phyloP scores from a whole-genome alignment of 2,888 invertebrate genomes.

The Drosophila subsilvestris region DNA sequence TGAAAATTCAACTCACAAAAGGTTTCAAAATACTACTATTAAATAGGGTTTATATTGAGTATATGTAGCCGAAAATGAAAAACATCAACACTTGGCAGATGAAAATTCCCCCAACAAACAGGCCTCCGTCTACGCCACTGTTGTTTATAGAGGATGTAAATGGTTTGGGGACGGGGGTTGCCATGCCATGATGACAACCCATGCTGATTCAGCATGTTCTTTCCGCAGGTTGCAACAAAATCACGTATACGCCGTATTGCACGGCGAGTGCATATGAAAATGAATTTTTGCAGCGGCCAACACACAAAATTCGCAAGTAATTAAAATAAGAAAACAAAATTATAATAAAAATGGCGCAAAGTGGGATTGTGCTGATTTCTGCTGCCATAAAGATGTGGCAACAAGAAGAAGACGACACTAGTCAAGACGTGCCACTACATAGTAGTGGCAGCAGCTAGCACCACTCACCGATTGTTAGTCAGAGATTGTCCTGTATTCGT shows the following conservation, averaged over 20 bases:
- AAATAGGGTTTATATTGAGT: neutral
- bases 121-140: slow-evolving; percentile 22
- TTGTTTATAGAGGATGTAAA: slow-evolving; percentile 39
- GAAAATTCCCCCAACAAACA: neutral
- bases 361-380: slow-evolving; percentile 41
- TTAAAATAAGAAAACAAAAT: slow-evolving; percentile 64
- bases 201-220: slow-evolving; percentile 45
- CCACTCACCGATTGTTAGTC: slow-evolving; percentile 61
- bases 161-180: slow-evolving; percentile 38
- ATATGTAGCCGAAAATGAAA: neutral
- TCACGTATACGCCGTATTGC: slow-evolving; percentile 56
- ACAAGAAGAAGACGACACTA: slow-evolving; percentile 42
- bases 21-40: neutral
- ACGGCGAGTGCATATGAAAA: slow-evolving; percentile 51
- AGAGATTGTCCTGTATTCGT: slow-evolving; percentile 59
- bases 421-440: slow-evolving; percentile 35
- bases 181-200: slow-evolving; percentile 46
- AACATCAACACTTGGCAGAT: neutral
- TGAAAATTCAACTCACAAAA: neutral
- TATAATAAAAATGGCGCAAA: slow-evolving; percentile 49
- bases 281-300: slow-evolving; percentile 47
- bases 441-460: slow-evolving; percentile 60
- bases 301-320: slow-evolving; percentile 67
- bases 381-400: slow-evolving; percentile 47
- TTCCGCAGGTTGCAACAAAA: slow-evolving; percentile 53